Percentiles rank a stretch among this genome's conserved stretches.
Conservation (phyloP, 2,888 invertebrate genomes). For the Trisateles emortualis region DNA sequence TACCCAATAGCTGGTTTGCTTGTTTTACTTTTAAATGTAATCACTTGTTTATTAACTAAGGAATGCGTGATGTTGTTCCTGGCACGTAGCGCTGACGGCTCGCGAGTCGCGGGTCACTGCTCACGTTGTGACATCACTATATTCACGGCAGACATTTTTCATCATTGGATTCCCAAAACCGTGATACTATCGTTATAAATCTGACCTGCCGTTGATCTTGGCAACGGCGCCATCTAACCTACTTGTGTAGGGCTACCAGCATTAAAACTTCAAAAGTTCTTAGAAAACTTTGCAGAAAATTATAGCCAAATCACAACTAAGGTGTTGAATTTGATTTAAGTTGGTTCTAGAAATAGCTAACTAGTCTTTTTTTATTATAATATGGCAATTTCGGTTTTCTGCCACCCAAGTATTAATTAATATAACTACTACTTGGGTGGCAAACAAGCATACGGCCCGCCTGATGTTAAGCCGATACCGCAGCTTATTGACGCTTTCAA, state of each 20-base stretch:
- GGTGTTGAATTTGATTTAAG: no score
- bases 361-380: no score
- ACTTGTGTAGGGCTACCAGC: slow-evolving; percentile 9
- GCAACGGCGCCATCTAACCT: slow-evolving; percentile 23
- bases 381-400: no score
- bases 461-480: no score
- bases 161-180: slow-evolving; percentile 9
- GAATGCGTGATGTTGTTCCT: not conserved
- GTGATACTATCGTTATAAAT: slow-evolving; percentile 17
- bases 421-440: no score
- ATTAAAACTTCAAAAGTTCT: not conserved
- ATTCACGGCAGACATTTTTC: slow-evolving; percentile 1
- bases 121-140: slow-evolving; percentile 7
- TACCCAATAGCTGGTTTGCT: no score
- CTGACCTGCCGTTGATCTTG: slow-evolving; percentile 28
- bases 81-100: slow-evolving; percentile 13
- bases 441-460: no score
- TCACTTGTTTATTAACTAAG: not conserved
- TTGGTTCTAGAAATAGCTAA: no score
- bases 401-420: no score
- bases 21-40: not conserved
- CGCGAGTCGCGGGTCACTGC: not conserved
- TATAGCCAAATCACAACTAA: no score
- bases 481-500: no score
- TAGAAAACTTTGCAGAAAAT: no score